Evolutionary conservation across 2,113 vertebrate species (phyloP).

Genomic region (Oophaga pumilio): DNA sequence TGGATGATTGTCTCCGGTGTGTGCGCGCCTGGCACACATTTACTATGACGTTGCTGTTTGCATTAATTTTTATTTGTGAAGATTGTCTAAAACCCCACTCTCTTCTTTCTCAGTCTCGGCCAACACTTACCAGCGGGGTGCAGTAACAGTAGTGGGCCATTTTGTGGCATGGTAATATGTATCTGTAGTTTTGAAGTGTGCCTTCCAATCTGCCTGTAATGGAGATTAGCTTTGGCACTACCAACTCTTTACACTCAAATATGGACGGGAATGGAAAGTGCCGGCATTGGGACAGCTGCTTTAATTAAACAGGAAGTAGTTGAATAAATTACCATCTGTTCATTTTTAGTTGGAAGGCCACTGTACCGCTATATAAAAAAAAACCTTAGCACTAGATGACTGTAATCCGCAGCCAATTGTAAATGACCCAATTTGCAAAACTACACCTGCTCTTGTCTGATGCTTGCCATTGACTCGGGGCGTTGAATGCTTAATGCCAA

Average conservation of each 20-base stretch:
- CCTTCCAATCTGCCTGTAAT: constrained; percentile 41
- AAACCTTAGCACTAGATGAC: background rate
- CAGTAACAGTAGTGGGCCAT: constrained; percentile 31
- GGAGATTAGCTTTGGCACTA: constrained; percentile 28
- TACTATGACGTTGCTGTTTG: constrained; percentile 5
- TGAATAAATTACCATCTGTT: constrained; percentile 50
- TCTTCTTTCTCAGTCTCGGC: background rate
- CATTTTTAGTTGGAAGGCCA: constrained; percentile 42
- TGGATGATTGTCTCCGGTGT: background rate
- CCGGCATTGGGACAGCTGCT: constrained; percentile 37
- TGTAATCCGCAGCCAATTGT: constrained; percentile 18
- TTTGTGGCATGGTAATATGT: constrained; percentile 44
- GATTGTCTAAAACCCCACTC: background rate
- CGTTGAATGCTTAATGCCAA: constrained; percentile 24
- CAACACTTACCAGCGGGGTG: constrained; percentile 38
- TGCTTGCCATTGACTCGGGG: constrained; percentile 4
- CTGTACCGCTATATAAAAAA: constrained; percentile 10
- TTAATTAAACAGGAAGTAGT: constrained; percentile 54
- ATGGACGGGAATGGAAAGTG: background rate
- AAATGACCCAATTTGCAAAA: constrained; percentile 21
- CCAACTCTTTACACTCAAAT: constrained; percentile 12
- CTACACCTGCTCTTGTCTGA: constrained; percentile 31
- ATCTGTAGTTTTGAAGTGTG: constrained; percentile 33
- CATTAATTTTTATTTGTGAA: constrained; percentile 15
- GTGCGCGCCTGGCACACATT: background rate